Evolutionary conservation across 2,113 vertebrate species (phyloP), one percentile per base, ranked within the genome.

Genomic region (Sinocyclocheilus maitianheensis): DNA sequence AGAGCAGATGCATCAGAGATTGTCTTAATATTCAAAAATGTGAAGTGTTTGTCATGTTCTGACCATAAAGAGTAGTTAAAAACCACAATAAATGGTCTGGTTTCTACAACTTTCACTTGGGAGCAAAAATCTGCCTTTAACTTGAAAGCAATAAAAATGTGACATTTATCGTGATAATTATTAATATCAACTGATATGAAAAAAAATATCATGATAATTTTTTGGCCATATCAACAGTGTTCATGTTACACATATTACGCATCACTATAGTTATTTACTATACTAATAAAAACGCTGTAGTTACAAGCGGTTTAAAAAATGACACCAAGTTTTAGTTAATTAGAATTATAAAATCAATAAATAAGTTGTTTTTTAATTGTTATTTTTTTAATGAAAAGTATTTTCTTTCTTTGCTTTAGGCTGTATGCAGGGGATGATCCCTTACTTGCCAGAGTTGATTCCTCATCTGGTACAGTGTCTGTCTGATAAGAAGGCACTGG

Each of bases 381-480:
- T 48, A 40, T 48, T 12, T 48, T 48, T 12, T 48, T 11, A 2
- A 48, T 48, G 46, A 48, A 0, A n/a, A 46, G 74, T 67, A 37
- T 40, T 1, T 3, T 43, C 22, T 51, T 83, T 30, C n/a, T 22
- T 34, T 48, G 71, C 26, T 79, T 20, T 77, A 99, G 97, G 98
- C 90, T 99, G 97, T 78, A 99, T 99, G 97, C 97, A 99, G 85
- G 97, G 97, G 81, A 99, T 99, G 97, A 98, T 98, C 93, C 96
- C 96, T 7, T 99, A 98, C 93, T 93, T 99, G 91, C 97, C 97
- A 0, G 97, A 99, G 93, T 95, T 99, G 76, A 97, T 99, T 89
- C 97, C 97, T 90, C 97, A 98, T 91, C 96, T 99, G 87, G 94
- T 97, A 91, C 97, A 96, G 96, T 99, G 97, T 95, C 94, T 99